Conservation (phyloP, 2,113 vertebrate species). For the Tonatia bakeri region DNA sequence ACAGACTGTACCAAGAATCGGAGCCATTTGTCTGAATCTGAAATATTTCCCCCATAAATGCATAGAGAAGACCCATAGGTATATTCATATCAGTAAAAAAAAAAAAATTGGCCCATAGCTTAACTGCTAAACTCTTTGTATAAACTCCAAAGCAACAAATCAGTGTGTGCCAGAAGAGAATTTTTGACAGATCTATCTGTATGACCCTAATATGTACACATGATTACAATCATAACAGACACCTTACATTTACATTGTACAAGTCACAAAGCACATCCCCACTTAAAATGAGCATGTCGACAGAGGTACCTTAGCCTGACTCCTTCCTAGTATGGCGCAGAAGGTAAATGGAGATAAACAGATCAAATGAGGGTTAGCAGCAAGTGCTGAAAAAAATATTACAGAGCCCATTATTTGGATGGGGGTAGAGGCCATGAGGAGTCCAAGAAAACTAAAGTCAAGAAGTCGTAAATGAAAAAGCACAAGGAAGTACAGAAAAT, state of each 20-base stretch:
- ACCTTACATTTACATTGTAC: background rate
- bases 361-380: background rate
- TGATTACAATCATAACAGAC: background rate
- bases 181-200: background rate
- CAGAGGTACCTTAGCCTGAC: background rate
- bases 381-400: background rate
- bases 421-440: background rate
- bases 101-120: conserved; percentile 10
- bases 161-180: conserved; percentile 9
- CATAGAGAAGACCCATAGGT: background rate
- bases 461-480: background rate
- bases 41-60: conserved; percentile 43
- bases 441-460: background rate
- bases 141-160: conserved; percentile 63
- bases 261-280: background rate
- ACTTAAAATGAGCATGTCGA: background rate
- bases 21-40: conserved; percentile 32
- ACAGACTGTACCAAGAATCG: background rate
- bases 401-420: background rate
- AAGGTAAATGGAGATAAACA: background rate
- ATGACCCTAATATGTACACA: background rate
- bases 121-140: conserved; percentile 45
- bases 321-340: background rate
- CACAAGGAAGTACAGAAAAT: background rate
- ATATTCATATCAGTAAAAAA: conserved; percentile 31